Conservation (phyloP, 1,140 invertebrate genomes). For the Papilio machaon region DNA sequence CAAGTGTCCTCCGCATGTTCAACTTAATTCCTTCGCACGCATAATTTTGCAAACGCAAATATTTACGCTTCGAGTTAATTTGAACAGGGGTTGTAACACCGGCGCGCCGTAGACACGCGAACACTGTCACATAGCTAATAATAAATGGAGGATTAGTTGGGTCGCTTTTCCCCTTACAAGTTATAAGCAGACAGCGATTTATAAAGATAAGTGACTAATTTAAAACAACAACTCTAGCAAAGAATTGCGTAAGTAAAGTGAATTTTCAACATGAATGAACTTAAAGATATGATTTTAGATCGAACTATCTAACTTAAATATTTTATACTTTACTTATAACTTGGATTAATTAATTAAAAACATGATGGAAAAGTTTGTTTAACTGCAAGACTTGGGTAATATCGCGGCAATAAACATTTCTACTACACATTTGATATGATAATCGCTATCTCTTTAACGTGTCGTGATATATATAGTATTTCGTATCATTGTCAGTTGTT, state of each 20-base stretch:
- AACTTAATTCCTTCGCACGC: constrained; percentile 33
- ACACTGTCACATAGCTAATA: constrained; percentile 56
- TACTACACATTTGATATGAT: not conserved
- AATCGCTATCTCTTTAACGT: not conserved
- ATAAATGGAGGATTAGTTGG: constrained; percentile 64
- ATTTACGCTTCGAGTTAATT: constrained; percentile 55
- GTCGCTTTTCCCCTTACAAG: constrained; percentile 38
- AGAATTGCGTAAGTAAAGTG: not conserved
- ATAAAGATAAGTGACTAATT: not conserved
- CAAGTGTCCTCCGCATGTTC: constrained; percentile 19
- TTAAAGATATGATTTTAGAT: not conserved
- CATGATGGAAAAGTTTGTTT: not conserved
- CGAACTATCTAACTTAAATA: no score
- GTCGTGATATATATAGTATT: constrained; percentile 35
- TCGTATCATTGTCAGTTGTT: constrained; percentile 56
- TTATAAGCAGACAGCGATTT: constrained; percentile 23
- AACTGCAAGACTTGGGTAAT: not conserved
- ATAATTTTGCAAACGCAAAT: constrained; percentile 46
- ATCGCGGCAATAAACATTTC: not conserved
- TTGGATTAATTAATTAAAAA: not conserved
- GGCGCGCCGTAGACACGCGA: constrained; percentile 41
- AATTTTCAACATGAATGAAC: not conserved
- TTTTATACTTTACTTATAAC: no score
- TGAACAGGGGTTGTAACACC: constrained; percentile 42
- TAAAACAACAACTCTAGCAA: not conserved